phyloP scores from a whole-genome alignment of 1,140 invertebrate genomes.

The Bombus turneri region DNA sequence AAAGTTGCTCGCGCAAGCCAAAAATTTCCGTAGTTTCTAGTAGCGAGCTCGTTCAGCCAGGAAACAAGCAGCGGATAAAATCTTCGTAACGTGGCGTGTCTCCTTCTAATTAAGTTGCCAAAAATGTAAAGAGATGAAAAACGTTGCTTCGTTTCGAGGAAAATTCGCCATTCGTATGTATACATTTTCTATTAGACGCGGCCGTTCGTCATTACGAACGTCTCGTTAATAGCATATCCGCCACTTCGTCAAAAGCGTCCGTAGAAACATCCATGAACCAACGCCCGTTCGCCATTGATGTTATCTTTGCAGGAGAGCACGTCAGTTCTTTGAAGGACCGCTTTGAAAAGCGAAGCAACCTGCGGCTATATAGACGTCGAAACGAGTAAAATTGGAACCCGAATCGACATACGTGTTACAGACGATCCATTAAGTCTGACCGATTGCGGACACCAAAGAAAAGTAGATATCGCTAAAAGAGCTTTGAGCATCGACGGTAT shows the following conservation, averaged over 20 bases:
- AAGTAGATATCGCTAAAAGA: conserved; percentile 6
- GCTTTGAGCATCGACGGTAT: background rate
- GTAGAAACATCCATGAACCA: background rate
- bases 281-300: conserved; percentile 53
- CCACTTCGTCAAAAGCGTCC: conserved; percentile 3
- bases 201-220: background rate
- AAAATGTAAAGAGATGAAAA: background rate
- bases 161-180: background rate
- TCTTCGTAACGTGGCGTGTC: conserved; percentile 13
- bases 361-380: conserved; percentile 38
- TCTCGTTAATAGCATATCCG: conserved; percentile 15
- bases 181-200: background rate
- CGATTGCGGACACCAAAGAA: background rate
- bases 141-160: too few relatives aligned
- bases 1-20: conserved; percentile 32
- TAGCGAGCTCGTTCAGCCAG: background rate
- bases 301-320: conserved; percentile 47
- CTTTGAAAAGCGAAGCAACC: conserved; percentile 53
- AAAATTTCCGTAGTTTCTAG: conserved; percentile 36
- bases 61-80: conserved; percentile 32
- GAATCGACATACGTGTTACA: conserved; percentile 32
- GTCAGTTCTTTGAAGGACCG: conserved; percentile 49
- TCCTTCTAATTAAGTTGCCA: conserved; percentile 18
- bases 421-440: conserved; percentile 48
- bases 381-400: conserved; percentile 64